Percentiles rank a stretch among this genome's conserved stretches.
Evolutionary conservation across 2,113 vertebrate species (phyloP).

Genomic region (Todiramphus chloris): DNA sequence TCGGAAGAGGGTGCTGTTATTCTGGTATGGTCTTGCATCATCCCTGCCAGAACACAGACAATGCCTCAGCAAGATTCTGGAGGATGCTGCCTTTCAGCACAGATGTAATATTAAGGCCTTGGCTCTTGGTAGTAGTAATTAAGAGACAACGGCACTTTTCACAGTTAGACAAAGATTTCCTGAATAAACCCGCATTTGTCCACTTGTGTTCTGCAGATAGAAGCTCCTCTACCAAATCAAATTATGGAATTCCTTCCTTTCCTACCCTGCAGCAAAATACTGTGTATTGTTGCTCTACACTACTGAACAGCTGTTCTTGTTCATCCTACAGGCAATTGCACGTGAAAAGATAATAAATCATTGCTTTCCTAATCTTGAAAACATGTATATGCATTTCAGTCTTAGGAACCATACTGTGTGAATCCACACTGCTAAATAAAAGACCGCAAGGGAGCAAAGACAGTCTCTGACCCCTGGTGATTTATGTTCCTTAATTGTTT

Average conservation of each 20-base stretch:
- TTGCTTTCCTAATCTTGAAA: constrained; percentile 27
- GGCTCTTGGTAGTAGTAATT: neutral
- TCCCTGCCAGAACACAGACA: neutral
- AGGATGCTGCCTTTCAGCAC: neutral
- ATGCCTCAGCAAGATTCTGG: neutral
- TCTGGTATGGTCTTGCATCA: neutral
- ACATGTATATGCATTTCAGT: neutral
- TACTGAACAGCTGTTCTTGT: constrained; percentile 53
- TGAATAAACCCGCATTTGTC: constrained; percentile 36
- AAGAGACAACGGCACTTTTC: constrained; percentile 40
- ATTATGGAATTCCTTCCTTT: constrained; percentile 37
- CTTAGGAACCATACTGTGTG: neutral
- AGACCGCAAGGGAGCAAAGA: neutral
- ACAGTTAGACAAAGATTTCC: constrained; percentile 25
- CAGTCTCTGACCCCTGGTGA: neutral
- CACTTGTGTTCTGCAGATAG: neutral
- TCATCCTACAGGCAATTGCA: constrained; percentile 57
- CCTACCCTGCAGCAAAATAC: constrained; percentile 44
- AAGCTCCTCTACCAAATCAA: constrained; percentile 34
- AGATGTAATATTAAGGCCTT: constrained; percentile 39
- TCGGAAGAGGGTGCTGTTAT: constrained; percentile 58
- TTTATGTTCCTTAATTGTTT: neutral
- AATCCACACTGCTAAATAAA: constrained; percentile 10
- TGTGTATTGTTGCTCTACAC: constrained; percentile 14
- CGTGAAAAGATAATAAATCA: constrained; percentile 62